phyloP scores from a whole-genome alignment of 2,797 vertebrate species.

The Rhynchonycteris naso region DNA sequence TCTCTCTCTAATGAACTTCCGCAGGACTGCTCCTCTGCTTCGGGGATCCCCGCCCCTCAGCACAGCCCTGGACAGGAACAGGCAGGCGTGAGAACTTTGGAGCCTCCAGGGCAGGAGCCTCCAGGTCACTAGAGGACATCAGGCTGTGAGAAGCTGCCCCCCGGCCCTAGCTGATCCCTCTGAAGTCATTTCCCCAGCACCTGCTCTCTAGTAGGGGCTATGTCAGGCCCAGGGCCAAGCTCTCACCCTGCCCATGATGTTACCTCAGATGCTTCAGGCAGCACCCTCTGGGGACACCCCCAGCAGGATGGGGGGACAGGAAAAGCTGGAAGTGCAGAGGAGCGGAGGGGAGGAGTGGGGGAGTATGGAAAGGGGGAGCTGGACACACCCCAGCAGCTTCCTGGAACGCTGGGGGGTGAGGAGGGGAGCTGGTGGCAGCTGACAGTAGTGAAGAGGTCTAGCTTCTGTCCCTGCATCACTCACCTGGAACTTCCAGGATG shows the following conservation, averaged over 20 bases:
- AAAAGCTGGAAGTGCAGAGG: background rate
- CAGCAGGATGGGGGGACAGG: conserved; percentile 8
- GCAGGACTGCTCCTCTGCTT: accelerated
- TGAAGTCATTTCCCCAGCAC: conserved; percentile 46
- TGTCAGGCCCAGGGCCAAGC: background rate
- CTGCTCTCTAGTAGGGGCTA: conserved; percentile 22
- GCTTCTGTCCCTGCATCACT: background rate
- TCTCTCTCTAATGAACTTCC: accelerated
- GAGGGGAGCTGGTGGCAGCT: no score
- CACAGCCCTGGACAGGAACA: accelerated
- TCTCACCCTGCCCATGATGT: accelerated
- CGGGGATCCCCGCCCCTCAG: accelerated
- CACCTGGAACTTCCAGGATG: background rate
- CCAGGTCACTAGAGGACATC: background rate
- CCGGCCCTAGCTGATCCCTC: background rate
- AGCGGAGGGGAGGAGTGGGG: no score
- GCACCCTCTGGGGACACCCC: background rate
- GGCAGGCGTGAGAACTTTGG: accelerated
- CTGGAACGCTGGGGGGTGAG: background rate
- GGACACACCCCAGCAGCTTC: background rate
- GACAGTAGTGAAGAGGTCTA: background rate
- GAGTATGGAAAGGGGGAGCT: background rate
- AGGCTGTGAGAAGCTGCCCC: no score
- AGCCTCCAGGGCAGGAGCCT: background rate
- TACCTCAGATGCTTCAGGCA: background rate